Conservation (phyloP, 2,797 vertebrate species). For the Craterocephalus amniculus region DNA sequence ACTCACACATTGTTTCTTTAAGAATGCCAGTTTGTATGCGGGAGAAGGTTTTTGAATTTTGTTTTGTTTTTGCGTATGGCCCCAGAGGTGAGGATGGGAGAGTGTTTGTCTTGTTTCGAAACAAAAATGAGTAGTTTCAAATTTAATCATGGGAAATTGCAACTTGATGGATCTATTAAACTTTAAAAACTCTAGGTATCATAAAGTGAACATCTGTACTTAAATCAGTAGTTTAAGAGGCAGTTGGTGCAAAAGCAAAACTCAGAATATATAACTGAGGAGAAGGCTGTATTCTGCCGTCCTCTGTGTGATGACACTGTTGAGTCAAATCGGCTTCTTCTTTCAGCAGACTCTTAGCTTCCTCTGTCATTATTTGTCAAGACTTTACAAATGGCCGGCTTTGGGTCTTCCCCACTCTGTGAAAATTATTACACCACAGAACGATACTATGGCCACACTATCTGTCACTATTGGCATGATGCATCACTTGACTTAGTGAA, state of each 20-base stretch:
- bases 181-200: background rate
- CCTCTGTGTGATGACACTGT: background rate
- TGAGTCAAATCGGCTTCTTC: background rate
- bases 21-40: too few species aligned
- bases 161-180: too few species aligned
- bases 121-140: too few species aligned
- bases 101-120: too few species aligned
- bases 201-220: conserved; percentile 1
- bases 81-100: too few species aligned
- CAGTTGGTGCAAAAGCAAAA: background rate
- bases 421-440: background rate
- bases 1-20: too few species aligned
- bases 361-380: background rate
- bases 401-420: background rate
- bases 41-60: too few species aligned
- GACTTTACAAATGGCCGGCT: background rate
- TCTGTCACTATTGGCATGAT: background rate
- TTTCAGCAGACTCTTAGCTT: background rate
- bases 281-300: background rate
- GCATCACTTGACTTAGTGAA: background rate
- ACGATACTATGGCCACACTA: background rate
- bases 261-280: background rate
- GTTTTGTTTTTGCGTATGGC: too few species aligned
- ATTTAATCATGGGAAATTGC: too few species aligned
- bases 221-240: background rate